phyloP scores from a whole-genome alignment of 2,797 vertebrate species.

The Acanthiza pusilla region DNA sequence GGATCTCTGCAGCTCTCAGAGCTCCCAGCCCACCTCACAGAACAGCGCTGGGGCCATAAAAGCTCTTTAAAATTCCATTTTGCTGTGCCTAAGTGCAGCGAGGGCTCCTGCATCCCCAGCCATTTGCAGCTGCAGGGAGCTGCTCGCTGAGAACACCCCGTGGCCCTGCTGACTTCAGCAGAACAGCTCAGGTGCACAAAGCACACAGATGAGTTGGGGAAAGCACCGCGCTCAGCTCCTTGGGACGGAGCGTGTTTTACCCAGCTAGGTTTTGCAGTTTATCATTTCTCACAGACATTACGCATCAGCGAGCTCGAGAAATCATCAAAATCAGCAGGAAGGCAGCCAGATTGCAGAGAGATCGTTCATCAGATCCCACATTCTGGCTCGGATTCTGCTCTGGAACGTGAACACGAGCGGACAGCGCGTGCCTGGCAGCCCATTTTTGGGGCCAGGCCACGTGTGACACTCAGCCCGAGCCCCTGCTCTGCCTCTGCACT shows the following conservation, averaged over 20 bases:
- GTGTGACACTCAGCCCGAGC: background rate
- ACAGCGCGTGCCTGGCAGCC: background rate
- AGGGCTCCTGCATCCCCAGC: background rate
- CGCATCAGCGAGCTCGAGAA: background rate
- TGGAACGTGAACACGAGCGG: background rate
- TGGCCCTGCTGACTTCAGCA: background rate
- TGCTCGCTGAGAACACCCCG: rapidly evolving
- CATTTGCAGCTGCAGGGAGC: rapidly evolving
- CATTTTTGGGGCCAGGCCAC: background rate
- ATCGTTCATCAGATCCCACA: rapidly evolving
- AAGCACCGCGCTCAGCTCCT: background rate
- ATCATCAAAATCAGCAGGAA: background rate
- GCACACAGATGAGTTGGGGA: rapidly evolving
- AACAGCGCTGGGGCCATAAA: background rate
- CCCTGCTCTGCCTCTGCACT: background rate
- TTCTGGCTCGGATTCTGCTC: background rate
- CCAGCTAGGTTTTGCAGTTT: background rate
- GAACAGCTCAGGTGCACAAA: background rate
- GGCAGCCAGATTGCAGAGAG: background rate
- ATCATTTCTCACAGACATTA: background rate
- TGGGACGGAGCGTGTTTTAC: rapidly evolving
- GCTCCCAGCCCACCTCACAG: background rate
- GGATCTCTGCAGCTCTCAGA: background rate
- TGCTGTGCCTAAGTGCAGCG: background rate
- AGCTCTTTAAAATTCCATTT: background rate